A percentile compares a stretch with the other conserved stretches of the same genome.
phyloP scores from a whole-genome alignment of 2,113 vertebrate species.

The Ciconia maguari region DNA sequence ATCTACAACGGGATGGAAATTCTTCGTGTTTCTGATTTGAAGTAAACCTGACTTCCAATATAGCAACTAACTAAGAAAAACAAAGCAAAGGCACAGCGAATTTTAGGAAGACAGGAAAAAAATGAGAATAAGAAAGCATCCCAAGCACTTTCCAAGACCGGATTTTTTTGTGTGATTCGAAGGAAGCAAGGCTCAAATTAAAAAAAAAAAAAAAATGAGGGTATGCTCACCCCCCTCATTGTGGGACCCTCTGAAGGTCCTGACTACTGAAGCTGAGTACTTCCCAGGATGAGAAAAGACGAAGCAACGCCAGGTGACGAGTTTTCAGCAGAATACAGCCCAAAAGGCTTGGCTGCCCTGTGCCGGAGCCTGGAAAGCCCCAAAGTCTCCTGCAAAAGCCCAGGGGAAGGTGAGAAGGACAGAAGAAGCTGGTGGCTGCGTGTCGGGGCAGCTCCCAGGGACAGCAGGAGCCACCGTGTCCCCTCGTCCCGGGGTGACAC shows the following conservation, averaged over 20 bases:
- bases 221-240: accelerated
- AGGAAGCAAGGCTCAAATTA: background rate
- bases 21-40: background rate
- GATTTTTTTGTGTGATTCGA: background rate
- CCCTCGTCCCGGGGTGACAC: background rate
- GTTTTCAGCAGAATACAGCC: background rate
- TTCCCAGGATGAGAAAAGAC: background rate
- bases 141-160: background rate
- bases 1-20: background rate
- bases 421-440: accelerated
- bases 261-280: accelerated
- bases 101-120: background rate
- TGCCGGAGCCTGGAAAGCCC: background rate
- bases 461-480: background rate
- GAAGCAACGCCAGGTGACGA: background rate
- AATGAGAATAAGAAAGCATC: background rate
- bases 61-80: accelerated
- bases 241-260: background rate
- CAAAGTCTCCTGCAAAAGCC: background rate
- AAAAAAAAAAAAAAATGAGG: no score
- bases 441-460: background rate
- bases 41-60: background rate
- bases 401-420: background rate
- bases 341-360: background rate
- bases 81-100: background rate